Base-by-base conservation (phyloP, 2,888 invertebrate genomes). In the Himalopsyche japonica region DNA sequence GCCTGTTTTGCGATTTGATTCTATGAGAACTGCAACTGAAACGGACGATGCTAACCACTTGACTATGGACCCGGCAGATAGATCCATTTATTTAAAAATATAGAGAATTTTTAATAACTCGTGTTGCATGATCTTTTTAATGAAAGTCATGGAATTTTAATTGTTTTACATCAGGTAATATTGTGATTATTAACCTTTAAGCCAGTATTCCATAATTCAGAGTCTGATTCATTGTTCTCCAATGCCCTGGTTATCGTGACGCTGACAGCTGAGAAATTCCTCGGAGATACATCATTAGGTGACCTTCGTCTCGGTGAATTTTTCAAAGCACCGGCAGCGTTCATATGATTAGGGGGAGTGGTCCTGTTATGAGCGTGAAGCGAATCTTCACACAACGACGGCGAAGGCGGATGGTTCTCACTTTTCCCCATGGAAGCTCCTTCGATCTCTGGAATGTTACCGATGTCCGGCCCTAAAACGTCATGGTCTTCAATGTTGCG, bases 381-480 rank as follows among this genome's bases (percentile, higher is more conserved):
- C 12, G 79, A 27, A 12, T 85, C 86, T 57, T 86, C 86, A 32
- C 79, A 85, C 18, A 57, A 18, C 30, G 80, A n/a, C 0, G 82
- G 79, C 1, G 83, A 87, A 87, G 88, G 18, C 88, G 88, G n/a
- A 88, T 88, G 80, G 88, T 88, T 87, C 88, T 88, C 49, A 88
- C 88, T 80, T 88, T 88, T 86, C 88, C 89, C 85, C 88, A 88
- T 70, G 86, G 88, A 83, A 87, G 87, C 80, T 87, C 88, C 83
- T 87, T 88, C 70, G 70, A 84, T 86, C 76, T 85, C 86, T 27
- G 87, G 86, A 82, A 78, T 84, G 77, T 78, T 77, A 34, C 83
- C 85, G 2, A 90, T 90, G 83, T 91, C 91, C 30, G 90, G 89
- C 49, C 90, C 90, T 5, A 88, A 87, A 80, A 88, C 88, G 84